Evolutionary conservation across 2,797 vertebrate species (phyloP).

Genomic region (Macropus fuliginosus): DNA sequence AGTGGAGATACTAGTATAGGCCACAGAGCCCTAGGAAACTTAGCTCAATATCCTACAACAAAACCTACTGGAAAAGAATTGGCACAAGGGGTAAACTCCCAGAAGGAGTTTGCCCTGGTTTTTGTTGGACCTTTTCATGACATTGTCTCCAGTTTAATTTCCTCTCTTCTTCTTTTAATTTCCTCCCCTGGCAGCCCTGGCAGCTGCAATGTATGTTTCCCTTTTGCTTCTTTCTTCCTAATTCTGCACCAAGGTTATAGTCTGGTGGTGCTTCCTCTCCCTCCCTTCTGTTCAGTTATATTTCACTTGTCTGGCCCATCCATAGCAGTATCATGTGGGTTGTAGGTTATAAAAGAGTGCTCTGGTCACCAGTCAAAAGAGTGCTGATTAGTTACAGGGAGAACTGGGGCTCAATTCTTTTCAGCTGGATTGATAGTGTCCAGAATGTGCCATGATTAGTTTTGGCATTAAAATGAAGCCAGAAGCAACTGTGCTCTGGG

Average conservation of each 20-base stretch:
- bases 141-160: constrained; percentile 53
- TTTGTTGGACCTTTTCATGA: background rate
- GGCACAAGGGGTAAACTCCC: background rate
- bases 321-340: background rate
- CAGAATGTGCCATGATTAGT: background rate
- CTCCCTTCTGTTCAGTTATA: background rate
- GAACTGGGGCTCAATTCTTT: background rate
- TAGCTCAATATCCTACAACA: background rate
- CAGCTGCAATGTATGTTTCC: background rate
- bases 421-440: constrained; percentile 11
- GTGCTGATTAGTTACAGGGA: background rate
- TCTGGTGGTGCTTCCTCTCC: background rate
- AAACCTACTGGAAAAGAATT: background rate
- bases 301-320: background rate
- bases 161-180: constrained; percentile 58
- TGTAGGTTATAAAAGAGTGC: background rate
- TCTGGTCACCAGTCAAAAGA: background rate
- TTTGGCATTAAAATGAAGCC: background rate
- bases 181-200: background rate
- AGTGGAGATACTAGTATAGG: background rate
- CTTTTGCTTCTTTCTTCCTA: background rate
- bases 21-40: background rate
- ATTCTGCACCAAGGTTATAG: background rate
- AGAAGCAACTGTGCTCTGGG: background rate
- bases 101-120: background rate